Conservation (phyloP, 2,113 vertebrate genomes). For the Stigmatopora argus region DNA sequence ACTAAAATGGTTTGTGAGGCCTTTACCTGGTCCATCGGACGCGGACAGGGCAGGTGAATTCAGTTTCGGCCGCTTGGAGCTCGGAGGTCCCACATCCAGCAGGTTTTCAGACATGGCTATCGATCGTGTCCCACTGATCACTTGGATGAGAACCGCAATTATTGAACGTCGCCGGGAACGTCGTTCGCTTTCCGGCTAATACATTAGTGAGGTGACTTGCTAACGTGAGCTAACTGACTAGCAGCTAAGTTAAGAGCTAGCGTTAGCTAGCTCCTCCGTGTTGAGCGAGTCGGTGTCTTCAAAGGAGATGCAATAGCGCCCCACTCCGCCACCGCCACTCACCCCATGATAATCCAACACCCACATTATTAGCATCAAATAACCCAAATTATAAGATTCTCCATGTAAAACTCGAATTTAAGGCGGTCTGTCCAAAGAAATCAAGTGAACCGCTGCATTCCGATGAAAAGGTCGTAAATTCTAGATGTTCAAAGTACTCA, state of each 20-base stretch:
- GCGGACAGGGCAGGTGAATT: slow-evolving; percentile 88
- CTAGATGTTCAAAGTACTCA: slow-evolving; percentile 60
- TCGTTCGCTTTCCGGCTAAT: slow-evolving; percentile 45
- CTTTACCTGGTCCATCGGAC: slow-evolving; percentile 90
- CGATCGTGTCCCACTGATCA: slow-evolving; percentile 16
- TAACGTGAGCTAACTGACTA: slow-evolving; percentile 63
- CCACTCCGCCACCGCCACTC: slow-evolving; percentile 79
- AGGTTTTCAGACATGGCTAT: slow-evolving; percentile 88
- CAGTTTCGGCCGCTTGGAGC: slow-evolving; percentile 89
- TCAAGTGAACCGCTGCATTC: slow-evolving; percentile 40
- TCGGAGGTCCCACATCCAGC: slow-evolving; percentile 89
- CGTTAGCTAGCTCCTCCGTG: slow-evolving; percentile 52
- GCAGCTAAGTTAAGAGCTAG: slow-evolving; percentile 60
- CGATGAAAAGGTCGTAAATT: slow-evolving; percentile 48
- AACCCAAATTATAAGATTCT: slow-evolving; percentile 49
- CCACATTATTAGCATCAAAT: slow-evolving; percentile 76
- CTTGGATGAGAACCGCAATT: slow-evolving; percentile 1
- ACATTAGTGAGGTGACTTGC: slow-evolving; percentile 58
- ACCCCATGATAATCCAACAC: slow-evolving; percentile 83
- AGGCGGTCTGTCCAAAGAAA: slow-evolving; percentile 30
- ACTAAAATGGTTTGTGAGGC: slow-evolving; percentile 31
- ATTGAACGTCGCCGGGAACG: slow-evolving; percentile 18
- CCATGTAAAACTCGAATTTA: slow-evolving; percentile 53
- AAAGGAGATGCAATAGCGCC: slow-evolving; percentile 86
- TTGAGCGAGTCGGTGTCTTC: slow-evolving; percentile 56